Conservation (phyloP, 2,888 invertebrate species). For the Acanthosoma haemorrhoidale region DNA sequence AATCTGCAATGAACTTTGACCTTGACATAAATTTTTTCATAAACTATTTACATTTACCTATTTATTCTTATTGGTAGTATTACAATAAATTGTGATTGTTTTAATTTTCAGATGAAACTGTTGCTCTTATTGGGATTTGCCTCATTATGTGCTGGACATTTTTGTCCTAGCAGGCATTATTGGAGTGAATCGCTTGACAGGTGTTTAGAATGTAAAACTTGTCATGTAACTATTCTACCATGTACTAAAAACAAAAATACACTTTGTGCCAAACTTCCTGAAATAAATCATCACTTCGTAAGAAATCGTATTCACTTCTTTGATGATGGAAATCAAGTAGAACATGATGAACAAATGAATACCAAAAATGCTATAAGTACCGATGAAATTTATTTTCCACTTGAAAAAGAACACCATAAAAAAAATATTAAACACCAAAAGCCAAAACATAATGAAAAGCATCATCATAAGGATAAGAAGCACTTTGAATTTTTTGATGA, state of each 20-base stretch:
- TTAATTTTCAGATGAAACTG: slow-evolving; percentile 16
- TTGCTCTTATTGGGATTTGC: background rate
- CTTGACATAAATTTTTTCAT: too few species aligned
- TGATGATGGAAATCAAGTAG: slow-evolving; percentile 12
- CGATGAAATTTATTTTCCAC: background rate
- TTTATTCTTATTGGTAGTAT: too few species aligned
- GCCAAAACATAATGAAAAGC: slow-evolving; percentile 15
- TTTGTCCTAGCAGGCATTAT: background rate
- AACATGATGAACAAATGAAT: background rate
- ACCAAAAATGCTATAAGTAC: background rate
- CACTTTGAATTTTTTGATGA: slow-evolving; percentile 19
- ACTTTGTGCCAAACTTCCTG: background rate
- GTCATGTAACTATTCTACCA: background rate
- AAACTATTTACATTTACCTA: too few species aligned
- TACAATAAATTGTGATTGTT: too few species aligned
- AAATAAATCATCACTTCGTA: background rate
- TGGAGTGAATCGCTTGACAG: background rate
- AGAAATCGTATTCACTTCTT: slow-evolving; percentile 16
- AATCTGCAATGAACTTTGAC: too few species aligned
- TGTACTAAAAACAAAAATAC: background rate
- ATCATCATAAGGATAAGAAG: slow-evolving; percentile 17
- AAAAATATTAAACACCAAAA: slow-evolving; percentile 1
- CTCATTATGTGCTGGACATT: background rate
- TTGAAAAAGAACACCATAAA: slow-evolving; percentile 6
- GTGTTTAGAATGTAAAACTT: slow-evolving; percentile 5